Percentiles rank a stretch among this genome's conserved stretches.
Evolutionary conservation across 1,140 invertebrate species (phyloP).

Genomic region (Ditylenchus dipsaci): DNA sequence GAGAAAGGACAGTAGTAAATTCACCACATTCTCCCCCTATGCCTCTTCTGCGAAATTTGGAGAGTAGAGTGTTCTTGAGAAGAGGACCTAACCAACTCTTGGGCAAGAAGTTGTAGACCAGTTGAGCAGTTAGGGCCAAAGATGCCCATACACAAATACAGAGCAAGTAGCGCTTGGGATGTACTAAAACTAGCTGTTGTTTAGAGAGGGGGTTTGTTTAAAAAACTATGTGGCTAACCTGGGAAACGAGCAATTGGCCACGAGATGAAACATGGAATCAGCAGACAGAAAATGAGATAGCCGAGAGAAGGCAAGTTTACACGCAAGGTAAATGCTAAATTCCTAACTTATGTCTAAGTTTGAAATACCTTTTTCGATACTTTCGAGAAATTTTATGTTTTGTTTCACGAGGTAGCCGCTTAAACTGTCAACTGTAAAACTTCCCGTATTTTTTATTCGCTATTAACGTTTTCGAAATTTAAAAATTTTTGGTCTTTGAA

Average conservation of each 20-base stretch:
- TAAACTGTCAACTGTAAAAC: too few relatives aligned
- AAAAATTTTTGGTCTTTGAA: too few relatives aligned
- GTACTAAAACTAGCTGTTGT: conserved; percentile 11
- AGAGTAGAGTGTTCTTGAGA: neutral
- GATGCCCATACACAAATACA: conserved; percentile 14
- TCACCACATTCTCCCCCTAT: neutral
- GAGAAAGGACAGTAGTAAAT: neutral
- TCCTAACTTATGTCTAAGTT: neutral
- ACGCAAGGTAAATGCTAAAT: conserved; percentile 19
- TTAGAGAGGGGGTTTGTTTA: neutral
- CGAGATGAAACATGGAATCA: conserved; percentile 11
- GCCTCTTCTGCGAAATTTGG: neutral
- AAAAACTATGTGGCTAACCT: conserved; percentile 14
- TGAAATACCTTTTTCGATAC: too few relatives aligned
- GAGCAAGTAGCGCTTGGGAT: conserved; percentile 9
- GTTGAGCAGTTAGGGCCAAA: conserved; percentile 12
- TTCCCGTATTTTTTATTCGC: too few relatives aligned
- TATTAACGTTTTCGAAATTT: too few relatives aligned
- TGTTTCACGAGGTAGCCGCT: too few relatives aligned
- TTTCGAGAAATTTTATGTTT: too few relatives aligned
- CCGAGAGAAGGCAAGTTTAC: conserved; percentile 23
- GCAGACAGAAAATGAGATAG: conserved; percentile 22
- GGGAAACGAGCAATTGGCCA: conserved; percentile 11
- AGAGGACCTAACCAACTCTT: neutral
- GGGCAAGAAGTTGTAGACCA: conserved; percentile 19